phyloP scores from a whole-genome alignment of 2,888 invertebrate species.

The Drosophila neotestacea region DNA sequence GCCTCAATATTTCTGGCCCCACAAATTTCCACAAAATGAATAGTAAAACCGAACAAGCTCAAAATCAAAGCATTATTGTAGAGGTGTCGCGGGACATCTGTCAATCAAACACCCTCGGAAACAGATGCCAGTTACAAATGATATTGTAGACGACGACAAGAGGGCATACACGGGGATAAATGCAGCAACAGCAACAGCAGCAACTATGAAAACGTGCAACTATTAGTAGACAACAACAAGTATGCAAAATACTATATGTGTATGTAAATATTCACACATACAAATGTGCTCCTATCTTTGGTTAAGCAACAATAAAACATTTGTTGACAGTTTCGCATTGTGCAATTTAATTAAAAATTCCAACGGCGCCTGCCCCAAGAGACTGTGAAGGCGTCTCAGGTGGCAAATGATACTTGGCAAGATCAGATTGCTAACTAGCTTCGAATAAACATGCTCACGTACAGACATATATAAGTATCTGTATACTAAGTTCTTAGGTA shows the following conservation, averaged over 20 bases:
- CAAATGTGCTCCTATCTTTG: neutral
- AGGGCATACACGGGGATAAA: neutral
- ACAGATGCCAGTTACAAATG: slow-evolving; percentile 8
- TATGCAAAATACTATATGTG: slow-evolving; percentile 18
- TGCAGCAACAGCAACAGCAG: slow-evolving; percentile 1
- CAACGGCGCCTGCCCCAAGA: slow-evolving; percentile 15
- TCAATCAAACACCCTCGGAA: slow-evolving; percentile 53
- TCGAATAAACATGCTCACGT: neutral
- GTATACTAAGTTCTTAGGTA: neutral
- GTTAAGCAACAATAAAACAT: slow-evolving; percentile 48
- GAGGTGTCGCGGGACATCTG: slow-evolving; percentile 60
- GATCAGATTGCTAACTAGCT: slow-evolving; percentile 41
- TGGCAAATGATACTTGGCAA: slow-evolving; percentile 45
- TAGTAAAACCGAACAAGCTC: slow-evolving; percentile 20
- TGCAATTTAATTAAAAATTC: slow-evolving; percentile 57
- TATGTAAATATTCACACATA: neutral
- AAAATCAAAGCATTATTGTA: slow-evolving; percentile 63
- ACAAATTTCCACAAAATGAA: slow-evolving; percentile 25
- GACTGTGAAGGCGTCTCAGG: slow-evolving; percentile 17
- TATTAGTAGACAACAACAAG: slow-evolving; percentile 23
- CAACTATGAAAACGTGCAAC: slow-evolving; percentile 24
- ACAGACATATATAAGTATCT: neutral
- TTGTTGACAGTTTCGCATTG: slow-evolving; percentile 48
- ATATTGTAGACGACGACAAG: neutral
- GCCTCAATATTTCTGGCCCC: neutral